phyloP scores from a whole-genome alignment of 2,113 vertebrate species.

The Myocastor coypus region DNA sequence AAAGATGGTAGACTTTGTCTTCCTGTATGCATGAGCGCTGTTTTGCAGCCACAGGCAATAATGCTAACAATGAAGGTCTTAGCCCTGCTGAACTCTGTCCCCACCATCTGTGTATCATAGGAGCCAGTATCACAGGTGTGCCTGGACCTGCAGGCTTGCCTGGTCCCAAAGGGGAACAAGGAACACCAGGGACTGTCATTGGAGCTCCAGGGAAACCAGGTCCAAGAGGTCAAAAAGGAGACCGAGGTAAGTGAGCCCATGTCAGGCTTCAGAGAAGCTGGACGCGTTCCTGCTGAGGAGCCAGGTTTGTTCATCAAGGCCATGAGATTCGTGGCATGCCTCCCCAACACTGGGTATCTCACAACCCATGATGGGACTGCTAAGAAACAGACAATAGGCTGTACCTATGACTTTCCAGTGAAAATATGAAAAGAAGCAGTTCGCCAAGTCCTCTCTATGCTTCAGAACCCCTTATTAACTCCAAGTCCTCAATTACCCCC shows the following conservation, averaged over 20 bases:
- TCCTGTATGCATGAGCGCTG: slow-evolving; percentile 2
- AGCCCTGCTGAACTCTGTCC: background rate
- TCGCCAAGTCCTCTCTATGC: background rate
- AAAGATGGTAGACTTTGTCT: background rate
- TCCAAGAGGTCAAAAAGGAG: slow-evolving; percentile 90
- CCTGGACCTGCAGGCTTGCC: slow-evolving; percentile 89
- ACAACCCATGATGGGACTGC: background rate
- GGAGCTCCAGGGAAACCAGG: slow-evolving; percentile 90
- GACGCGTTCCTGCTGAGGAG: background rate
- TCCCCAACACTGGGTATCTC: background rate
- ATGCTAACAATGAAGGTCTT: background rate
- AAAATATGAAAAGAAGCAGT: background rate
- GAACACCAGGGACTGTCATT: slow-evolving; percentile 84
- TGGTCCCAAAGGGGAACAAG: slow-evolving; percentile 93
- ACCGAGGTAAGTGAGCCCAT: slow-evolving; percentile 86
- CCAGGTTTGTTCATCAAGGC: background rate
- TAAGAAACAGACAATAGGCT: background rate
- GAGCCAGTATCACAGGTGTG: slow-evolving; percentile 84
- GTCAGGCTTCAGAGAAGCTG: slow-evolving; percentile 17
- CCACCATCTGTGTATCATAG: slow-evolving; percentile 73
- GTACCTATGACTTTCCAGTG: background rate
- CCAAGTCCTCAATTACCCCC: background rate
- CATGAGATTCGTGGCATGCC: background rate
- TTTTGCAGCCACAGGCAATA: background rate
- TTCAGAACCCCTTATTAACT: background rate